Conservation (phyloP, 2,113 vertebrate species). For the Phylloscopus whistleri region DNA sequence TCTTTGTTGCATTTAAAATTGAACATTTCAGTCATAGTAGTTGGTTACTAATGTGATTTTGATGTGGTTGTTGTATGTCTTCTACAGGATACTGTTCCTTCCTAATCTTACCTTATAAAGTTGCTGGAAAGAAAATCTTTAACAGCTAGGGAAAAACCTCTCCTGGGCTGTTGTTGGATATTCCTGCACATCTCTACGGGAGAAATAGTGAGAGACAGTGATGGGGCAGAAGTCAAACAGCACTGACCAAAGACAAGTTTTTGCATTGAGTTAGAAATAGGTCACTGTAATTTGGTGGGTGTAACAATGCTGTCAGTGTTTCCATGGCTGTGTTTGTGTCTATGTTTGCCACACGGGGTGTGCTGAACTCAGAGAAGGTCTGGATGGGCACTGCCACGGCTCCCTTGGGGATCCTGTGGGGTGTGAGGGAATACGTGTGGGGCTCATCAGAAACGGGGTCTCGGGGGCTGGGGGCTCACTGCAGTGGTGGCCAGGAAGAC, state of each 20-base stretch:
- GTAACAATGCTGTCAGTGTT: background rate
- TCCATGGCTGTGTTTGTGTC: background rate
- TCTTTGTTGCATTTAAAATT: background rate
- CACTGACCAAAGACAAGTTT: background rate
- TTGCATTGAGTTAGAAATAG: background rate
- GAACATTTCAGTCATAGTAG: background rate
- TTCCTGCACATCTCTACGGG: background rate
- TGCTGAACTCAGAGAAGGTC: background rate
- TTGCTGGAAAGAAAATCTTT: background rate
- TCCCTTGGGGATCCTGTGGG: fast-evolving
- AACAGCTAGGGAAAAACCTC: background rate
- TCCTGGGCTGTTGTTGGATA: background rate
- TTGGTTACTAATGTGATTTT: background rate
- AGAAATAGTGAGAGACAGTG: background rate
- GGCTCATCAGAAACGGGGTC: fast-evolving
- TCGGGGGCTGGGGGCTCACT: background rate
- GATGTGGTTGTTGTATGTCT: background rate
- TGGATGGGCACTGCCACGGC: background rate
- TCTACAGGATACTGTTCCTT: background rate
- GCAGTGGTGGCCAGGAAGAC: background rate
- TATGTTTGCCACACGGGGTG: background rate
- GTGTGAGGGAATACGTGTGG: fast-evolving
- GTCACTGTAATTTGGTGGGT: background rate
- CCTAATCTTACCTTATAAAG: background rate
- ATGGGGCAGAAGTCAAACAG: background rate